phyloP scores from a whole-genome alignment of 2,113 vertebrate species.

The Anolis carolinensis region DNA sequence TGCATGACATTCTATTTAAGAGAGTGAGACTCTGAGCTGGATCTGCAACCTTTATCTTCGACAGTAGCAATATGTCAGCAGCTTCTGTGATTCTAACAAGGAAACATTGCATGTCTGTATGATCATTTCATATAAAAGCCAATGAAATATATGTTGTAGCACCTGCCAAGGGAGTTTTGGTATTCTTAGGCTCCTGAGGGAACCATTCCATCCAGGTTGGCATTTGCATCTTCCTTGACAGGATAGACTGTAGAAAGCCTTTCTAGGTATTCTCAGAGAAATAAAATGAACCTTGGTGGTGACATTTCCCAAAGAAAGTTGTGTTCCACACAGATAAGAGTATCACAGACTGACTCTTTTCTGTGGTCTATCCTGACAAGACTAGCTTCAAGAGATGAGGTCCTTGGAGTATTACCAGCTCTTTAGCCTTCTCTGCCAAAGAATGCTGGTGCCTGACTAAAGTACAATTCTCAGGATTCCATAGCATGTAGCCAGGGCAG shows the following conservation, averaged over 20 bases:
- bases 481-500: too few relatives aligned
- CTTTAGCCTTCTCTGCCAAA: too few relatives aligned
- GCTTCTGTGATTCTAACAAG: neutral
- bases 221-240: neutral
- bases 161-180: neutral
- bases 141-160: neutral
- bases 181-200: neutral
- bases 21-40: neutral
- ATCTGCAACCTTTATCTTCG: neutral
- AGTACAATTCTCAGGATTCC: too few relatives aligned
- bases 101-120: neutral
- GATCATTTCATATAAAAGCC: too few relatives aligned
- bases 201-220: neutral
- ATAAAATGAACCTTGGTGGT: too few relatives aligned
- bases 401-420: too few relatives aligned
- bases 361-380: too few relatives aligned
- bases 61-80: neutral
- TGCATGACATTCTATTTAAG: neutral
- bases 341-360: too few relatives aligned
- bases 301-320: too few relatives aligned
- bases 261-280: neutral
- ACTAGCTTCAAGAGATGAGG: too few relatives aligned
- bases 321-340: too few relatives aligned
- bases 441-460: too few relatives aligned
- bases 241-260: neutral